phyloP scores from a whole-genome alignment of 2,113 vertebrate species.

The Lasiurus borealis region DNA sequence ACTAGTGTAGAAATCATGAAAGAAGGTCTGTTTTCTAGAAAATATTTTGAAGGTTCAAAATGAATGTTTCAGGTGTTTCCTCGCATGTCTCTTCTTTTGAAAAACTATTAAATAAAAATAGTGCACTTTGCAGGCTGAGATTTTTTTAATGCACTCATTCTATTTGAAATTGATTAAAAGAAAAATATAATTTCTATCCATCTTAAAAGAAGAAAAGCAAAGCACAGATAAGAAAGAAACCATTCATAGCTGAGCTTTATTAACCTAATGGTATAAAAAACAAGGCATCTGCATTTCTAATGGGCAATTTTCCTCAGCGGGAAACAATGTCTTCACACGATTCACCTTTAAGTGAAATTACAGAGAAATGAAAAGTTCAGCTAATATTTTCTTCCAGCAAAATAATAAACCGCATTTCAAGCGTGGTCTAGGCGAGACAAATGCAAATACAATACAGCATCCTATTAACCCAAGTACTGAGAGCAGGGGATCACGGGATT shows the following conservation, averaged over 20 bases:
- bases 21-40: constrained; percentile 39
- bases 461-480: constrained; percentile 37
- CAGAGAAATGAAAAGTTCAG: constrained; percentile 77
- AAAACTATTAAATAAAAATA: constrained; percentile 50
- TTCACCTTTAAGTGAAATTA: constrained; percentile 39
- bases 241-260: constrained; percentile 75
- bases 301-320: constrained; percentile 33
- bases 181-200: constrained; percentile 44
- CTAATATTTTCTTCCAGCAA: constrained; percentile 79
- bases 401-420: constrained; percentile 63
- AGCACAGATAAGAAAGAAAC: constrained; percentile 78
- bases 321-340: constrained; percentile 23
- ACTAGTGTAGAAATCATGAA: not conserved
- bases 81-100: not conserved
- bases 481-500: constrained; percentile 86
- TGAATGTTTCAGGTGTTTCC: constrained; percentile 18
- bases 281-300: constrained; percentile 14
- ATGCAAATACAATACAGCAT: not conserved
- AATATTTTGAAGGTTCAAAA: constrained; percentile 61
- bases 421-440: not conserved
- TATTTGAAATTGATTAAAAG: constrained; percentile 42
- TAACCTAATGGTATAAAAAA: constrained; percentile 64
- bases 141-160: constrained; percentile 30
- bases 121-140: constrained; percentile 3
- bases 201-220: constrained; percentile 55